Conservation (phyloP, 1,140 invertebrate species). For the Asobara japonica region DNA sequence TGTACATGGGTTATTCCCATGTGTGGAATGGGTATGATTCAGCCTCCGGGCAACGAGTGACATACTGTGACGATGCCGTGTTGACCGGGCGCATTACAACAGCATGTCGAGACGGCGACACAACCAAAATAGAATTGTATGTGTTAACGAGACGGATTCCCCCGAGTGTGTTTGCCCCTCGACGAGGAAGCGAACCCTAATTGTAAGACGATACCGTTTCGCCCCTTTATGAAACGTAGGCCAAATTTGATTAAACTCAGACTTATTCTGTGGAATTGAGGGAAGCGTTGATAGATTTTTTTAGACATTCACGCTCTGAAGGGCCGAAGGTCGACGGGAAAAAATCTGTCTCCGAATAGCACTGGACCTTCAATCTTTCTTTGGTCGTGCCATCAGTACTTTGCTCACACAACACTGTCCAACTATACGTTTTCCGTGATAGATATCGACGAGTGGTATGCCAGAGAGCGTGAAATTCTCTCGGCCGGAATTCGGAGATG, state of each 20-base stretch:
- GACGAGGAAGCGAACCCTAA: not conserved
- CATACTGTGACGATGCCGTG: not conserved
- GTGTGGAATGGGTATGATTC: not conserved
- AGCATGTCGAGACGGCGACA: not conserved
- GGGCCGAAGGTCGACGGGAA: too few species aligned
- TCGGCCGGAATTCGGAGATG: too few species aligned
- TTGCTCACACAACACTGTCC: too few species aligned
- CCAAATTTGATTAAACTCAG: not conserved
- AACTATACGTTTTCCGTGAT: too few species aligned
- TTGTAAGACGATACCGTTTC: not conserved
- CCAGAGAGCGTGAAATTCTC: too few species aligned
- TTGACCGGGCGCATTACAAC: not conserved
- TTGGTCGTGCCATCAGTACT: too few species aligned
- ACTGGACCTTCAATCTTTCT: too few species aligned
- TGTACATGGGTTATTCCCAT: not conserved
- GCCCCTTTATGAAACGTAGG: not conserved
- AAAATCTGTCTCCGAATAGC: too few species aligned
- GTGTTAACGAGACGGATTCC: not conserved
- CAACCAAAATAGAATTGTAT: not conserved
- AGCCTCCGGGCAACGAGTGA: not conserved
- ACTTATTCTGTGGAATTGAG: too few species aligned
- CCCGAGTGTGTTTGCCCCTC: not conserved
- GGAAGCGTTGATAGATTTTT: too few species aligned
- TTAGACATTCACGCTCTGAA: too few species aligned
- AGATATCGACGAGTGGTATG: too few species aligned